Evolutionary conservation across 2,113 vertebrate genomes (phyloP).

Genomic region (Phaethornis superciliosus): DNA sequence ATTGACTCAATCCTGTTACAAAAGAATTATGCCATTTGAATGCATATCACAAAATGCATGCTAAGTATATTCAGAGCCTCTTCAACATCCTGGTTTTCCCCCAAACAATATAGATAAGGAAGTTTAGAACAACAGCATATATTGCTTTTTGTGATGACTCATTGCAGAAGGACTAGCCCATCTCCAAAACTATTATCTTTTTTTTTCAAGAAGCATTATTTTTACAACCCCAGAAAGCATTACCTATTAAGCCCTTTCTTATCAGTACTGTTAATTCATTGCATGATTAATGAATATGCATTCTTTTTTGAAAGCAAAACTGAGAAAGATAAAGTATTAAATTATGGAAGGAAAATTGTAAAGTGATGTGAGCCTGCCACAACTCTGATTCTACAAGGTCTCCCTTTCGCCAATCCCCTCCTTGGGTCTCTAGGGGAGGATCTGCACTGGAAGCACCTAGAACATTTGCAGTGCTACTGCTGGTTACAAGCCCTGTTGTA

Average conservation of each 20-base stretch:
- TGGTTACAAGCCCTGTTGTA: not conserved
- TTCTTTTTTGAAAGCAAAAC: not conserved
- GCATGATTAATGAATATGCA: not conserved
- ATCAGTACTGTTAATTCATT: not conserved
- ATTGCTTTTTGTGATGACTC: not conserved
- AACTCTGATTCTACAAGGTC: not conserved
- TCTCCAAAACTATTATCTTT: not conserved
- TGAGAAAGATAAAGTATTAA: not conserved
- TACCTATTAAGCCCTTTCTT: not conserved
- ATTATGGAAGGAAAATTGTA: not conserved
- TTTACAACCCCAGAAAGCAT: not conserved
- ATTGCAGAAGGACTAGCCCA: not conserved
- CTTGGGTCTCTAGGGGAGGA: not conserved
- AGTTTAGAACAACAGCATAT: not conserved
- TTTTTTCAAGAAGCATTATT: not conserved
- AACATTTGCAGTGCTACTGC: not conserved
- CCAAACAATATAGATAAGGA: not conserved
- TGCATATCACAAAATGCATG: not conserved
- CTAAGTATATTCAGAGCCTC: not conserved
- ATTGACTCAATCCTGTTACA: not conserved
- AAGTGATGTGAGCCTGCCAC: not conserved
- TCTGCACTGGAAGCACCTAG: not conserved
- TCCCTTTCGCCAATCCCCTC: not conserved
- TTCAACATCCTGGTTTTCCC: not conserved
- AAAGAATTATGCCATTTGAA: not conserved